Conservation (phyloP, 2,797 vertebrate species). For the Spheniscus humboldti region DNA sequence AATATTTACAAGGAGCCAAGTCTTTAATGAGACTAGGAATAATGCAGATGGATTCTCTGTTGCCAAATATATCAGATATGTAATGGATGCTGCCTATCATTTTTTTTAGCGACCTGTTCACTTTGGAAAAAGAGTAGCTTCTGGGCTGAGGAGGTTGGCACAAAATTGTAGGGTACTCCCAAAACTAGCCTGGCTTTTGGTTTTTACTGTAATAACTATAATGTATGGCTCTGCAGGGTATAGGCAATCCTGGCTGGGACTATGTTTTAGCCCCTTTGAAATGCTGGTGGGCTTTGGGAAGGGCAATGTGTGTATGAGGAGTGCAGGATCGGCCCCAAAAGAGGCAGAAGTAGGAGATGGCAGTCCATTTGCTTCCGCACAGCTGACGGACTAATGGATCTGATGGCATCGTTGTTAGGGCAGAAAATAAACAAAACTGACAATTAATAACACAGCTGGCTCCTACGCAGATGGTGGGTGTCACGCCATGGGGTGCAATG, state of each 20-base stretch:
- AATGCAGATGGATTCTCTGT: slow-evolving; percentile 37
- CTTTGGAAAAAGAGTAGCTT: neutral
- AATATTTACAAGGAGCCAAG: slow-evolving; percentile 55
- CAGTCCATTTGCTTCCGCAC: neutral
- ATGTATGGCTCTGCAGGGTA: neutral
- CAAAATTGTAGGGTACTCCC: neutral
- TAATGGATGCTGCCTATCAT: neutral
- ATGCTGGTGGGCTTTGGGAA: neutral
- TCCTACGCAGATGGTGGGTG: fast-evolving
- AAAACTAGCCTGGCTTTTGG: neutral
- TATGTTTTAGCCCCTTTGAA: neutral
- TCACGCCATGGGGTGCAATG: neutral
- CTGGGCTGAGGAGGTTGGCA: neutral
- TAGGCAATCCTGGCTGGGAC: neutral
- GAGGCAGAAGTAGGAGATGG: neutral
- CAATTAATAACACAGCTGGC: fast-evolving
- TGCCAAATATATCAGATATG: slow-evolving; percentile 14
- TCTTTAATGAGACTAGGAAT: slow-evolving; percentile 44
- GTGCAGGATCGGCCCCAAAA: fast-evolving
- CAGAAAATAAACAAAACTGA: neutral
- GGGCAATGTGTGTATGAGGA: neutral
- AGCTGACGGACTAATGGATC: neutral
- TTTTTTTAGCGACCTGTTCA: neutral
- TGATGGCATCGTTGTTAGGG: neutral
- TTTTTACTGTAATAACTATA: neutral